phyloP scores from a whole-genome alignment of 2,113 vertebrate genomes.

The Pipra filicauda region DNA sequence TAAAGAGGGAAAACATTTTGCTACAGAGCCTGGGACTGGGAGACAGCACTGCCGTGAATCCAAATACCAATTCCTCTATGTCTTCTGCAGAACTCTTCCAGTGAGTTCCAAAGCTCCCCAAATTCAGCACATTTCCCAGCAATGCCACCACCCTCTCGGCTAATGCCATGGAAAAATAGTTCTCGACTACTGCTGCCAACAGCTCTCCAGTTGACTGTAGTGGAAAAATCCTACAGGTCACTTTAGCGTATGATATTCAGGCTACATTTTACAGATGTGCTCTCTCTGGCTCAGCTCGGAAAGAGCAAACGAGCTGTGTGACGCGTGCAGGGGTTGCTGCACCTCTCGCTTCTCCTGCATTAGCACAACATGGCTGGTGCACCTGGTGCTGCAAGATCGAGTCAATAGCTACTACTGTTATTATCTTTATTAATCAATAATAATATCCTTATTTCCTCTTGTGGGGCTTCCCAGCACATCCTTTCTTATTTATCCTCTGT shows the following conservation, averaged over 20 bases:
- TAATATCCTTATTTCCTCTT: constrained; percentile 10
- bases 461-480: not conserved
- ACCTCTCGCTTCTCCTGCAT: not conserved
- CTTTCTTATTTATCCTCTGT: not conserved
- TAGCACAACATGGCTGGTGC: not conserved
- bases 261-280: not conserved
- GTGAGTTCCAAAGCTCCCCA: not conserved
- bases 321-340: not conserved
- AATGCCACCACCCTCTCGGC: not conserved
- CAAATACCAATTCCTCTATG: not conserved
- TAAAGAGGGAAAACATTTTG: not conserved
- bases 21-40: not conserved
- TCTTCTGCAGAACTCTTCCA: not conserved
- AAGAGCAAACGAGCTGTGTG: not conserved
- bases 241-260: not conserved
- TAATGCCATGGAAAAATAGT: not conserved
- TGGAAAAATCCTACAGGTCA: not conserved
- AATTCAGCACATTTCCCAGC: not conserved
- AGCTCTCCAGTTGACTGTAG: not conserved
- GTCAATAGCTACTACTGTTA: not conserved
- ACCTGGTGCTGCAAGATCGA: not conserved
- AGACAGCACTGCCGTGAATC: not conserved
- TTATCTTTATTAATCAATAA: constrained; percentile 32
- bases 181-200: not conserved
- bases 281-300: not conserved